Evolutionary conservation across 2,797 vertebrate species (phyloP), one percentile per base, ranked within the genome.

Genomic region (Acanthiza pusilla): DNA sequence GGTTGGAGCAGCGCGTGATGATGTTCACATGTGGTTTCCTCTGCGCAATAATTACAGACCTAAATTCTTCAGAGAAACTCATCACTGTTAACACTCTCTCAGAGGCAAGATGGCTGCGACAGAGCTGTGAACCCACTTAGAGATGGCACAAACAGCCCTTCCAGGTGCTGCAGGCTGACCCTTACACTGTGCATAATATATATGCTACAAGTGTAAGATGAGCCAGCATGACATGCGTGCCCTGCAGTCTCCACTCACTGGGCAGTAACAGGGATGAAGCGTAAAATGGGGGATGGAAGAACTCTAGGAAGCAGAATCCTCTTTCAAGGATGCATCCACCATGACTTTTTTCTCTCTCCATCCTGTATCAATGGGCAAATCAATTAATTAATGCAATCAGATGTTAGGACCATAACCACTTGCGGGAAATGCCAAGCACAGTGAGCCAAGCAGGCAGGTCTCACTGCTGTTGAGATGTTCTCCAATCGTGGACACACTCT

Each of bases 1-100:
- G 95, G 91, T 65, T 82, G 65, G 85, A 79, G 94, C 94, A 71
- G 92, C 7, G 0, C 63, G 0, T 89, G 94, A 93, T 50, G 86
- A 76, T 93, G 91, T 94, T 96, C 88, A 55, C 89, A 91, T 96
- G 96, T 94, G 95, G 94, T 68, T 96, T 90, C 54, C 85, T 47
- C 71, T 3, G 54, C 0, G 6, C 88, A 88, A 6, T 81, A 76
- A 94, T 91, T 79, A 92, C 60, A 85, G 80, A 79, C 16, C 60
- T 3, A 51, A 90, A 68, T 71, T 96, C 83, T 94, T 77, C 77
- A 82, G 93, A 91, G 80, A 42, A 91, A 74, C 88, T 90, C 86
- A 2, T 67, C 79, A 74, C 74, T 93, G 80, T 94, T 96, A 90
- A 85, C 89, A 89, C 74, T 89, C 79, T 76, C 72, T 58, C 71